These are phyloP conservation scores for Mactra quadrangularis DNA, from an alignment of 1,140 invertebrate genomes.

Conservation along the genomic window DNA sequence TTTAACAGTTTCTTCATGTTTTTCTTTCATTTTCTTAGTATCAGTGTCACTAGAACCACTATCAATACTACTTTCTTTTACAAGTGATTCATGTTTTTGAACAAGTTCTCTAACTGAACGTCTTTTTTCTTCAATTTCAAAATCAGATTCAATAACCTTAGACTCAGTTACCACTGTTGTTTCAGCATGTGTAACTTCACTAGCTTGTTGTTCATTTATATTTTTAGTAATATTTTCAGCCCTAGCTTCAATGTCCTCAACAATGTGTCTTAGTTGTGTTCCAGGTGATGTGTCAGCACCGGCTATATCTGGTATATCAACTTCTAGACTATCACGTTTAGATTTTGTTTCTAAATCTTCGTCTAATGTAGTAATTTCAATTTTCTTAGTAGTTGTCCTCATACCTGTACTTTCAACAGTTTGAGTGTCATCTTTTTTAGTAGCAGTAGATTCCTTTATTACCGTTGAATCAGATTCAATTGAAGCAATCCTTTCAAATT, in stretches of 20 bases:
- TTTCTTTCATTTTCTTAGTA: background rate
- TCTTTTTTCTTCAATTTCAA: constrained; percentile 36
- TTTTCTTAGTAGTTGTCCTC: constrained; percentile 14
- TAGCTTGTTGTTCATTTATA: constrained; percentile 20
- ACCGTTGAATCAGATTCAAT: constrained; percentile 20
- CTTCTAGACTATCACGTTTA: constrained; percentile 46
- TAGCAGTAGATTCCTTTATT: background rate
- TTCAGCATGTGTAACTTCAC: background rate
- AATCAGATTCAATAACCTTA: constrained; percentile 20
- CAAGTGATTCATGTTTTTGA: constrained; percentile 54
- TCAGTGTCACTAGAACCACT: constrained; percentile 7
- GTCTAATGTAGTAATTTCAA: constrained; percentile 8
- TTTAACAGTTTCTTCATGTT: background rate
- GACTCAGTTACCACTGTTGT: background rate
- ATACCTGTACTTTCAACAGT: background rate
- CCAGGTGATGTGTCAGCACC: constrained; percentile 50
- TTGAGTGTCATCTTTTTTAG: background rate
- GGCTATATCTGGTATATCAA: constrained; percentile 53
- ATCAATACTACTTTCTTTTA: constrained; percentile 48
- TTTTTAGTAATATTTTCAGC: constrained; percentile 66
- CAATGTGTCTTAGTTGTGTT: constrained; percentile 61
- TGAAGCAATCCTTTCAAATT: constrained; percentile 46
- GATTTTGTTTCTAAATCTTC: background rate
- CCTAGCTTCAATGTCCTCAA: constrained; percentile 68
- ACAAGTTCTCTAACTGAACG: constrained; percentile 44